These are phyloP conservation scores for Oenanthe melanoleuca DNA, from an alignment of 2,113 vertebrate genomes.

Conservation along the genomic window DNA sequence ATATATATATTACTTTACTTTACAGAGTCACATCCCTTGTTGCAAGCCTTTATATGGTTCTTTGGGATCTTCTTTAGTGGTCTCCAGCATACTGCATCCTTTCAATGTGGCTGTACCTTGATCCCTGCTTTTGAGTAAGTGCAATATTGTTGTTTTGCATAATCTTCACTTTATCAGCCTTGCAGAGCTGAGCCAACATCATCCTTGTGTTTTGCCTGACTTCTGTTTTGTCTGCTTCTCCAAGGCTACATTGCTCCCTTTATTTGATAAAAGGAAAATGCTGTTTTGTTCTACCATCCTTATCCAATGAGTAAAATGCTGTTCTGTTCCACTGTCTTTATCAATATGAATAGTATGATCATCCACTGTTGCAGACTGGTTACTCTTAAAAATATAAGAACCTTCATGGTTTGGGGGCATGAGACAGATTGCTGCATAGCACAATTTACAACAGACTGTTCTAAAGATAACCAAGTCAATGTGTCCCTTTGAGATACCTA, in stretches of 20 bases:
- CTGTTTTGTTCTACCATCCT: not conserved
- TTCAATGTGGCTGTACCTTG: not conserved
- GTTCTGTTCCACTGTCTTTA: not conserved
- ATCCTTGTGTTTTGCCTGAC: not conserved
- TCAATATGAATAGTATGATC: not conserved
- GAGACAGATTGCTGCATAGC: not conserved
- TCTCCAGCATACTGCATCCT: not conserved
- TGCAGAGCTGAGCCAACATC: not conserved
- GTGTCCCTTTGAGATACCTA: not conserved
- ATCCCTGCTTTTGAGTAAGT: not conserved
- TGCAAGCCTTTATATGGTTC: not conserved
- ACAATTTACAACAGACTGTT: not conserved
- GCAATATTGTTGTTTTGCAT: accelerated
- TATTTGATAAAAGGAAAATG: not conserved
- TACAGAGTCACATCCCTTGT: not conserved
- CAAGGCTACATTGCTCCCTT: not conserved
- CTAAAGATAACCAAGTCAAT: not conserved
- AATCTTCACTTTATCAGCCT: not conserved
- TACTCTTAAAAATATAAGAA: not conserved
- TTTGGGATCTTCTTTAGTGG: not conserved
- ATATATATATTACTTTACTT: not conserved
- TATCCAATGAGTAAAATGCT: not conserved
- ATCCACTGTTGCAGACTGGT: not conserved
- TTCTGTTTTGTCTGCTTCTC: not conserved
- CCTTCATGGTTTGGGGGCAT: not conserved